Conservation (phyloP, 2,888 invertebrate genomes). For the Pyrrhia umbra region DNA sequence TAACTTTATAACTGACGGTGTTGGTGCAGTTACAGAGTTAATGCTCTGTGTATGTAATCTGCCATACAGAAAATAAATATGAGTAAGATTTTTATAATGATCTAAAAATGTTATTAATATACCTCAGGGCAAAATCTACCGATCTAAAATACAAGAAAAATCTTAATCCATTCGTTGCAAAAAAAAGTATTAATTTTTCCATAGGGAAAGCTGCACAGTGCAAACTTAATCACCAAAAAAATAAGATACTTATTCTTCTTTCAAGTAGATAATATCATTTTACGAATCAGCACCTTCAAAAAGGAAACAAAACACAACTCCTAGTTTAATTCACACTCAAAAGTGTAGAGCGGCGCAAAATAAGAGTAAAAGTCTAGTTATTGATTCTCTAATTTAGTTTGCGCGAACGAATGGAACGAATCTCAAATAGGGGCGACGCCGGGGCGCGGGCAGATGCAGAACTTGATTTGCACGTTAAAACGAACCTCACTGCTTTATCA, state of each 20-base stretch:
- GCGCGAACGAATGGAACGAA: conserved; percentile 41
- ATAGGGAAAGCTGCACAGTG: too few species aligned
- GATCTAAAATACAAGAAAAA: too few species aligned
- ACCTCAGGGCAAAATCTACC: too few species aligned
- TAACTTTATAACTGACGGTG: not conserved
- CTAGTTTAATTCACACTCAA: conserved; percentile 34
- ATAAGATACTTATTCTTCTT: too few species aligned
- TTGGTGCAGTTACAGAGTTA: not conserved
- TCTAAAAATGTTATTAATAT: too few species aligned
- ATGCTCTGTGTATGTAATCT: not conserved
- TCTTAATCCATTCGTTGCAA: too few species aligned
- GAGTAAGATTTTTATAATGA: too few species aligned
- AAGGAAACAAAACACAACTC: conserved; percentile 5
- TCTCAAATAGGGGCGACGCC: conserved; percentile 46
- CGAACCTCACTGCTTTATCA: conserved; percentile 18
- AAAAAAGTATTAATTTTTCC: too few species aligned
- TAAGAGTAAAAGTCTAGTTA: conserved; percentile 53
- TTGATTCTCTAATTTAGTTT: conserved; percentile 56
- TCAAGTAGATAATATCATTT: not conserved
- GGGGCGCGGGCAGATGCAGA: not conserved
- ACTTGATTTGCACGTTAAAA: conserved; percentile 42
- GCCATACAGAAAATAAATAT: too few species aligned
- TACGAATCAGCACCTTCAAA: conserved; percentile 5
- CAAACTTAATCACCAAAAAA: too few species aligned
- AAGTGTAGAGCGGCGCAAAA: conserved; percentile 29